phyloP scores from a whole-genome alignment of 2,797 vertebrate genomes.

The Gymnoscopelus microlampas region DNA sequence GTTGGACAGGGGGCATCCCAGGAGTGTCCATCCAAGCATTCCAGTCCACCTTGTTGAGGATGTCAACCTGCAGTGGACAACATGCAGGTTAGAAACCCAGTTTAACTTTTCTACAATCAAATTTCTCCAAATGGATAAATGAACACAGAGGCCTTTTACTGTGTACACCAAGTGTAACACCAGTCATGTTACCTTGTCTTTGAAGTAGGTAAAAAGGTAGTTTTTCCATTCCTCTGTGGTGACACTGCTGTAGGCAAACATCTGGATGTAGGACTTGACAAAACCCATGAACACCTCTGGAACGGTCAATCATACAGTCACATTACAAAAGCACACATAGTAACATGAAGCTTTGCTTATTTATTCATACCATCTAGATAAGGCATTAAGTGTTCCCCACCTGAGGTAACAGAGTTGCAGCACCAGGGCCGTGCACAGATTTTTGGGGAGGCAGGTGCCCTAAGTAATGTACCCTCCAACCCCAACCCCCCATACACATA shows the following conservation, averaged over 20 bases:
- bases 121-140: background rate
- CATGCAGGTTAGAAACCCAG: background rate
- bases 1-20: conserved; percentile 92
- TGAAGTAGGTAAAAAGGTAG: conserved; percentile 92
- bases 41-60: conserved; percentile 95
- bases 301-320: conserved; percentile 3
- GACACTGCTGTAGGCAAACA: conserved; percentile 91
- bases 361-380: no score
- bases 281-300: conserved; percentile 97
- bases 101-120: no score
- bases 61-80: conserved; percentile 81
- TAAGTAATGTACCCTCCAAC: no score
- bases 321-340: background rate
- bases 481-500: no score
- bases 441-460: no score
- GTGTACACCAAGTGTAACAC: background rate
- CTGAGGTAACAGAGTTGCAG: no score
- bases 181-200: conserved; percentile 86
- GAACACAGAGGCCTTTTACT: background rate
- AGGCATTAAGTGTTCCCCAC: no score
- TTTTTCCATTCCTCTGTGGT: conserved; percentile 93
- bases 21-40: conserved; percentile 92
- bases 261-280: conserved; percentile 92
- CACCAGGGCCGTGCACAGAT: no score
- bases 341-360: no score